Percentiles rank a stretch among this genome's conserved stretches.
Evolutionary conservation across 2,797 vertebrate genomes (phyloP).

Genomic region (Sylvilagus floridanus): DNA sequence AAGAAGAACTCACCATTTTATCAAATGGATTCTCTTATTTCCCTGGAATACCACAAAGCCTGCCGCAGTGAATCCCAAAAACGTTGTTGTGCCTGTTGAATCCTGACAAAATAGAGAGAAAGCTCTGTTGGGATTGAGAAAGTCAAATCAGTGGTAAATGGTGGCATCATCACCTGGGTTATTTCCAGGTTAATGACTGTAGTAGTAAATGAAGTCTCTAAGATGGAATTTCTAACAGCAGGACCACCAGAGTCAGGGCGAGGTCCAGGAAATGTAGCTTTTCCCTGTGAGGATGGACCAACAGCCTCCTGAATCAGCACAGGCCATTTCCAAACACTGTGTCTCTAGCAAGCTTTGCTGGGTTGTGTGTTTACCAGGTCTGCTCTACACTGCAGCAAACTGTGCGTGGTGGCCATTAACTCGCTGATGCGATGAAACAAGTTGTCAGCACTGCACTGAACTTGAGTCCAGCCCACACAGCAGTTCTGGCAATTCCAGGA

Average conservation of each 20-base stretch:
- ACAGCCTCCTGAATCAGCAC: not conserved
- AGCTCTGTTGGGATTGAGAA: slow-evolving; percentile 41
- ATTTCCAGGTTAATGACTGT: not conserved
- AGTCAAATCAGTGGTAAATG: slow-evolving; percentile 25
- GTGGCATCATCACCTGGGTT: not conserved
- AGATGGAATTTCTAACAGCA: not conserved
- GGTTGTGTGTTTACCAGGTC: not conserved
- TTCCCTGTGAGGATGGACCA: not conserved
- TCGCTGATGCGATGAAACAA: not conserved
- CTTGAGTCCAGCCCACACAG: not conserved
- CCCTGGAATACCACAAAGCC: slow-evolving; percentile 99
- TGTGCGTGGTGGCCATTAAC: not conserved
- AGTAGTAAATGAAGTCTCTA: not conserved
- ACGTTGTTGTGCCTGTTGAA: slow-evolving; percentile 95
- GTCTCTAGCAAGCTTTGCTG: not conserved
- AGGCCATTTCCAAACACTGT: not conserved
- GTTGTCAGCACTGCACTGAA: not conserved
- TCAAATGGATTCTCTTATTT: slow-evolving; percentile 98
- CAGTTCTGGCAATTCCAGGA: not conserved
- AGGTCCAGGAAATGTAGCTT: not conserved
- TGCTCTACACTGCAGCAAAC: not conserved
- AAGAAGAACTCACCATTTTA: slow-evolving; percentile 94
- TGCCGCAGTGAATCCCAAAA: slow-evolving; percentile 97
- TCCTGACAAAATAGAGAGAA: slow-evolving; percentile 90
- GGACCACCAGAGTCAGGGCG: not conserved